These are phyloP conservation scores for Amphipyra berbera DNA, from an alignment of 2,888 invertebrate genomes.

Conservation along the genomic window DNA sequence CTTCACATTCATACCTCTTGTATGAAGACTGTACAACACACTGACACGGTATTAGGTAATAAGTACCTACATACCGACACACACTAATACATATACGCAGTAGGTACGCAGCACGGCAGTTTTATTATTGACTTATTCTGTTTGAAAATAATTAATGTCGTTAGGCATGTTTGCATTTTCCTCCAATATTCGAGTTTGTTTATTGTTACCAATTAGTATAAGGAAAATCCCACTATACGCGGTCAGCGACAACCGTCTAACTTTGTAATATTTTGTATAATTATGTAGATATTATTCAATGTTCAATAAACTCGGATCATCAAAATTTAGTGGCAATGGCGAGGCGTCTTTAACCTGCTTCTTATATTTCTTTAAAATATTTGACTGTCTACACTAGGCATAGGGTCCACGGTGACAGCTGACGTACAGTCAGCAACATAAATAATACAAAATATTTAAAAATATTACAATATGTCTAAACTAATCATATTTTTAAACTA, in stretches of 20 bases:
- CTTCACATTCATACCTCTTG: conserved; percentile 1
- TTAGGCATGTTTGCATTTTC: conserved; percentile 65
- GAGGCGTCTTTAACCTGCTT: too few species aligned
- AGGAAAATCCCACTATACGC: conserved; percentile 63
- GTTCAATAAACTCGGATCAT: not conserved
- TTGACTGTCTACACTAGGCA: too few species aligned
- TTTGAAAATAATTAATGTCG: conserved; percentile 60
- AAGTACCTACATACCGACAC: too few species aligned
- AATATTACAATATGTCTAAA: too few species aligned
- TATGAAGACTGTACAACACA: conserved; percentile 1
- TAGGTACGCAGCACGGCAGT: conserved; percentile 31
- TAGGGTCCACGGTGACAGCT: too few species aligned
- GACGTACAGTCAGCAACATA: too few species aligned
- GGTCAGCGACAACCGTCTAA: conserved; percentile 36
- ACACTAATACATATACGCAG: conserved; percentile 1
- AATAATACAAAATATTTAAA: too few species aligned
- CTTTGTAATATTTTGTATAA: conserved; percentile 16
- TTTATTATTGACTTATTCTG: conserved; percentile 57
- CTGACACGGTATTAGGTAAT: not conserved
- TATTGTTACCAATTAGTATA: conserved; percentile 65
- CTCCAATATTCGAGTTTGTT: conserved; percentile 63
- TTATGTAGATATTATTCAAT: conserved; percentile 11
- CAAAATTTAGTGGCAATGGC: not conserved
- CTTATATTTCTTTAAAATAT: too few species aligned
- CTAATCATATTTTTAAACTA: too few species aligned